Evolutionary conservation across 1,140 invertebrate species (phyloP).

Genomic region (Calosoma granatense): DNA sequence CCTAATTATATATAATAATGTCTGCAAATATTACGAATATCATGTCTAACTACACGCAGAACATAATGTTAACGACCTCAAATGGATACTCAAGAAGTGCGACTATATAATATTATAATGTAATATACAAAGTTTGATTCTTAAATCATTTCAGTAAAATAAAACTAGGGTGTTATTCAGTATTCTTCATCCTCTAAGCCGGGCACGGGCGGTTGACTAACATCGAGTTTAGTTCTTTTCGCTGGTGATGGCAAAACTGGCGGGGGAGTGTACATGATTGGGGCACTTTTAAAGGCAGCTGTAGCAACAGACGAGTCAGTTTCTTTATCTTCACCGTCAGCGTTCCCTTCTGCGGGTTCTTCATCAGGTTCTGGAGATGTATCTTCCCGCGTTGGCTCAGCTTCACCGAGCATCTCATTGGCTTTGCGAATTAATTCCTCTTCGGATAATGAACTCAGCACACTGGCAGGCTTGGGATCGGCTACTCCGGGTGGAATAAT

Average conservation of each 20-base stretch:
- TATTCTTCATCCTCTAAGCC: constrained; percentile 22
- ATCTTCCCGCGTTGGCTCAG: constrained; percentile 8
- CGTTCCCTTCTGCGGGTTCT: background rate
- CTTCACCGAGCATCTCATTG: constrained; percentile 41
- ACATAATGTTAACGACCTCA: too few species aligned
- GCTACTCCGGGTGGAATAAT: constrained; percentile 19
- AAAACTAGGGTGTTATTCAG: too few species aligned
- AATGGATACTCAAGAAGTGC: too few species aligned
- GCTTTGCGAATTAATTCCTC: constrained; percentile 45
- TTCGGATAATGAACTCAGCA: constrained; percentile 41
- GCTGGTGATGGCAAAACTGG: background rate
- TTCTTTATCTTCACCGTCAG: constrained; percentile 2
- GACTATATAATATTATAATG: too few species aligned
- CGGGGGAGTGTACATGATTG: background rate
- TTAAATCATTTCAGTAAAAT: too few species aligned
- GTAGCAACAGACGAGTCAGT: background rate
- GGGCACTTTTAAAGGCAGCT: constrained; percentile 10
- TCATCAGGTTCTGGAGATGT: constrained; percentile 9
- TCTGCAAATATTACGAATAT: too few species aligned
- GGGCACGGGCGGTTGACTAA: constrained; percentile 22
- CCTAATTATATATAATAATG: too few species aligned
- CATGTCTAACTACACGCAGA: too few species aligned
- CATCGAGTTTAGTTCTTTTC: constrained; percentile 19
- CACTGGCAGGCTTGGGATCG: constrained; percentile 29
- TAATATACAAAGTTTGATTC: too few species aligned